Percentiles rank a stretch among this genome's conserved stretches.
phyloP scores from a whole-genome alignment of 2,113 vertebrate species.

The Circaetus cinerascens region DNA sequence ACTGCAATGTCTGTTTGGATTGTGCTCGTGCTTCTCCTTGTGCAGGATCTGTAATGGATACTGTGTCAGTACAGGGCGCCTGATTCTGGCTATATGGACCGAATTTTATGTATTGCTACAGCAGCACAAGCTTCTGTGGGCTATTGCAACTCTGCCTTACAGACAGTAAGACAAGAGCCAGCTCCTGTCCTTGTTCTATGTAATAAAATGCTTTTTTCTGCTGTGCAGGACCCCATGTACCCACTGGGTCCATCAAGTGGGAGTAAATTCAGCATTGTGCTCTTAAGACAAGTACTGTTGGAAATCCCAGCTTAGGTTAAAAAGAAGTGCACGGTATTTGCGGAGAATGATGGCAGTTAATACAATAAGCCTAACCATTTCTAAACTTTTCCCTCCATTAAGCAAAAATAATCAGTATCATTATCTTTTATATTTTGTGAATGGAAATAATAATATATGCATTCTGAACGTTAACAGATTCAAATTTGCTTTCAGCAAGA shows the following conservation, averaged over 20 bases:
- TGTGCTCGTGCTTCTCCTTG: background rate
- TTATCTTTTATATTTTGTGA: background rate
- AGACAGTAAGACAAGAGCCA: background rate
- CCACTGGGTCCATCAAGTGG: background rate
- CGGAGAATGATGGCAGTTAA: background rate
- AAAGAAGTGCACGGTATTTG: background rate
- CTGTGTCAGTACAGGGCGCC: background rate
- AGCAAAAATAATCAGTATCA: slow-evolving; percentile 1
- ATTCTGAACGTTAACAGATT: background rate
- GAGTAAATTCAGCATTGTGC: background rate
- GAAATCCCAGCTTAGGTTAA: background rate
- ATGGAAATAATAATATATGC: background rate
- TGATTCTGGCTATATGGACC: background rate
- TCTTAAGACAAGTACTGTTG: background rate
- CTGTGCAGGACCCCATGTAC: background rate
- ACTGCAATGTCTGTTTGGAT: background rate
- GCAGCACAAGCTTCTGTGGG: background rate
- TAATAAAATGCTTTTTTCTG: background rate
- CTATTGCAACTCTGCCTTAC: background rate
- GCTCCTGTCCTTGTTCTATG: background rate
- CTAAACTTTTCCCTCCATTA: background rate
- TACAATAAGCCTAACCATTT: background rate
- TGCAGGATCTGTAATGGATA: background rate
- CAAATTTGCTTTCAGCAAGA: background rate
- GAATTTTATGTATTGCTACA: background rate